phyloP scores from a whole-genome alignment of 2,797 vertebrate genomes.

The Holocentrus rufus region DNA sequence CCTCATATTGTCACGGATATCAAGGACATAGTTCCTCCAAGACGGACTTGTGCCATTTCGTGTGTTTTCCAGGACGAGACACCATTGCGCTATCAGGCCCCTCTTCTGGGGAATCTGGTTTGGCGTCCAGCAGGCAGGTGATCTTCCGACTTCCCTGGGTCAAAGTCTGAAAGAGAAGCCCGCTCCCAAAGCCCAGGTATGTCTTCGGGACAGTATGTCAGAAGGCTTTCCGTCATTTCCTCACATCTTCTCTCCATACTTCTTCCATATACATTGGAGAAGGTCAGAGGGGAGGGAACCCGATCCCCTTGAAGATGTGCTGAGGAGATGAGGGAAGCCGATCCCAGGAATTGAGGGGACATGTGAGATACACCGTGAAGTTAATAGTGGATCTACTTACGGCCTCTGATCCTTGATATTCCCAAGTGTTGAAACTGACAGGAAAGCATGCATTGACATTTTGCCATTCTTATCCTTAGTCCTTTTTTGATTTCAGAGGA shows the following conservation, averaged over 20 bases:
- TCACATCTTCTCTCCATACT: neutral
- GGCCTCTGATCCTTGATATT: constrained; percentile 20
- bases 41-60: constrained; percentile 1
- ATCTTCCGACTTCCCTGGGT: neutral
- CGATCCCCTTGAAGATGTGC: constrained; percentile 44
- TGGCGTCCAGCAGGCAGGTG: neutral
- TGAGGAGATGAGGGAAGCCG: constrained; percentile 14
- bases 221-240: constrained; percentile 22
- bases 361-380: constrained; percentile 33
- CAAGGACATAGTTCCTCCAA: neutral
- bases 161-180: neutral
- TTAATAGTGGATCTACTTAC: constrained; percentile 46
- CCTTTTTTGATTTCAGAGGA: neutral
- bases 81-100: neutral
- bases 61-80: neutral
- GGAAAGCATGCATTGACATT: neutral
- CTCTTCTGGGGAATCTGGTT: neutral
- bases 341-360: constrained; percentile 30
- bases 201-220: constrained; percentile 3
- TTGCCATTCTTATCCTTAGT: neutral
- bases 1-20: constrained; percentile 3
- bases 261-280: constrained; percentile 20
- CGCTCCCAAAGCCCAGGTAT: neutral
- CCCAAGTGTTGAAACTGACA: neutral
- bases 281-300: constrained; percentile 53